A percentile compares a stretch with the other conserved stretches of the same genome.
Evolutionary conservation across 1,140 invertebrate genomes (phyloP).

Genomic region (Philotrypesis tridentata): DNA sequence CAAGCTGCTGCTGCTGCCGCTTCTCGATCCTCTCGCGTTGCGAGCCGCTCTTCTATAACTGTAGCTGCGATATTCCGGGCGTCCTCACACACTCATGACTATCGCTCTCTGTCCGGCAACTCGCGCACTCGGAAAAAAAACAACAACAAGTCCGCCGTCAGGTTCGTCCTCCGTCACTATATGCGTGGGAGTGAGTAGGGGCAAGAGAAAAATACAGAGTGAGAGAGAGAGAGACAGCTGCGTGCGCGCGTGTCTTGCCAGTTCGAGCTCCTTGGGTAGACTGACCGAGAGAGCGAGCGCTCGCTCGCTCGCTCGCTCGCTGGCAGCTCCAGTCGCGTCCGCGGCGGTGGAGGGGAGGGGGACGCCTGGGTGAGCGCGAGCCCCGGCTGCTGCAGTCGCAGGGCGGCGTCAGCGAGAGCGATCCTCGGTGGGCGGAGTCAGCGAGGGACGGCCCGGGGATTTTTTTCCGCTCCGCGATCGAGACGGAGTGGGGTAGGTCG

Average conservation of each 20-base stretch:
- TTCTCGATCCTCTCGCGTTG: neutral
- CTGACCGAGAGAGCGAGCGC: conserved; percentile 57
- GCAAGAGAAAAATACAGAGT: neutral
- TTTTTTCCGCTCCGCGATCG: neutral
- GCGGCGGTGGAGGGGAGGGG: neutral
- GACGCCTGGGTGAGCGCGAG: conserved; percentile 23
- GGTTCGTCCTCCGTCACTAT: too few species aligned
- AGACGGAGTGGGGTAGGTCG: neutral
- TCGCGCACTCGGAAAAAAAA: conserved; percentile 30
- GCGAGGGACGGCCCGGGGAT: neutral
- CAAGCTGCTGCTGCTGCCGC: neutral
- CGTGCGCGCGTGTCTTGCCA: conserved; percentile 56
- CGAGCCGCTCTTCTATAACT: too few species aligned
- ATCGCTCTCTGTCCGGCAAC: neutral
- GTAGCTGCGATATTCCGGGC: neutral
- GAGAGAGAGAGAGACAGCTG: neutral
- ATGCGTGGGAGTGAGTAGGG: neutral
- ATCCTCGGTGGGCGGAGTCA: neutral
- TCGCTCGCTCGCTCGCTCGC: conserved; percentile 3
- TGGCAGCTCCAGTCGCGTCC: conserved; percentile 3
- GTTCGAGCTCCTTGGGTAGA: conserved; percentile 68
- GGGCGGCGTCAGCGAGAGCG: neutral
- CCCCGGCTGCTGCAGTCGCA: too few species aligned
- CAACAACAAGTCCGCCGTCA: neutral
- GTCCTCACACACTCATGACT: neutral